phyloP scores from a whole-genome alignment of 2,888 invertebrate species.

The Psococerastis gibbosa region DNA sequence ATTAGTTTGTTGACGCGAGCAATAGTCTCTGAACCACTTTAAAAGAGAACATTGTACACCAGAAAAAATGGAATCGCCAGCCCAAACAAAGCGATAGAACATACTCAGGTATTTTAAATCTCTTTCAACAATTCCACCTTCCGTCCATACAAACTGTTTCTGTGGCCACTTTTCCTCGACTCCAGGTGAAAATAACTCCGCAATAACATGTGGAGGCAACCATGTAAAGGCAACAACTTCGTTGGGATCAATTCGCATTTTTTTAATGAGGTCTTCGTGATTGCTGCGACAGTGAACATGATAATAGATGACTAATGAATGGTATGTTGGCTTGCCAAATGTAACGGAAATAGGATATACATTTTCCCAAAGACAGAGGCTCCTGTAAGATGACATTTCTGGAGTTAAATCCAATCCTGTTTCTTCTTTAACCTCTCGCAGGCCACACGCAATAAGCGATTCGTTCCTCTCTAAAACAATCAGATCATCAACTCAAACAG shows the following conservation, averaged over 20 bases:
- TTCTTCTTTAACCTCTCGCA: conserved; percentile 27
- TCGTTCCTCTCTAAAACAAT: conserved; percentile 19
- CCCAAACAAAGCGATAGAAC: conserved; percentile 1
- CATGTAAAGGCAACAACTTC: conserved; percentile 25
- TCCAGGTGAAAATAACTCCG: conserved; percentile 6
- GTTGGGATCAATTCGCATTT: conserved; percentile 21
- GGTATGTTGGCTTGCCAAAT: conserved; percentile 24
- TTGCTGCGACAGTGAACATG: conserved; percentile 20
- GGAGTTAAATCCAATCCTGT: conserved; percentile 23
- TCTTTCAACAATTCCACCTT: neutral
- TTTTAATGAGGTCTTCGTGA: conserved; percentile 15
- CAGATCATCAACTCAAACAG: too few relatives aligned
- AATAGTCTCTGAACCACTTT: too few relatives aligned
- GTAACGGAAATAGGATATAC: conserved; percentile 25
- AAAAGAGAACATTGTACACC: conserved; percentile 5
- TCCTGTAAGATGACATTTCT: conserved; percentile 7
- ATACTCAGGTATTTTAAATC: neutral
- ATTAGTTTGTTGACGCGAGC: too few relatives aligned
- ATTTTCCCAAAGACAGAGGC: conserved; percentile 23
- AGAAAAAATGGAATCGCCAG: neutral
- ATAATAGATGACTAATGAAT: conserved; percentile 27
- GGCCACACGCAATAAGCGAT: conserved; percentile 23
- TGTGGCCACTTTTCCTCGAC: neutral
- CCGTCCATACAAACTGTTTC: neutral
- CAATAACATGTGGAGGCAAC: conserved; percentile 18